Conservation (phyloP, 2,888 invertebrate genomes). For the Harpalus rufipes region DNA sequence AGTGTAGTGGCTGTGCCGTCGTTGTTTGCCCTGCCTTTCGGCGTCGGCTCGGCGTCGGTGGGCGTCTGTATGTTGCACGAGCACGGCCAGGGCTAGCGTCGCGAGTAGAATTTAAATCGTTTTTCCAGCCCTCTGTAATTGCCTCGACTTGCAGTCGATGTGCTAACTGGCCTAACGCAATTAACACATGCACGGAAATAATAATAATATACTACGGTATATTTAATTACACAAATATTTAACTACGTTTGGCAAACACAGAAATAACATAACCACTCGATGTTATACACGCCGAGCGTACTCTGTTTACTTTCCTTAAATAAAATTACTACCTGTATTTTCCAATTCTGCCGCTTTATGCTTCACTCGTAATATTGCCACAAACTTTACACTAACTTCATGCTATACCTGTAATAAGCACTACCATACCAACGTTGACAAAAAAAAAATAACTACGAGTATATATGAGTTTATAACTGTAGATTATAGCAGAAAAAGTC, state of each 20-base stretch:
- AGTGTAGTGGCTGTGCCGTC: conserved; percentile 8
- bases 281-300: conserved; percentile 7
- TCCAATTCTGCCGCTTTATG: conserved; percentile 8
- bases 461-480: not conserved
- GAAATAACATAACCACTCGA: conserved; percentile 58
- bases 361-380: conserved; percentile 6
- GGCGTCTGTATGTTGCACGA: conserved; percentile 37
- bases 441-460: not conserved
- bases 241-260: conserved; percentile 53
- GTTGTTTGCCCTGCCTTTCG: conserved; percentile 45
- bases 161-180: conserved; percentile 62
- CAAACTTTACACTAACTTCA: not conserved
- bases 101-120: conserved; percentile 63
- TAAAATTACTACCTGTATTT: conserved; percentile 38
- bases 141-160: conserved; percentile 56
- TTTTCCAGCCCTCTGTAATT: conserved; percentile 58
- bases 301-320: conserved; percentile 30
- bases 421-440: not conserved
- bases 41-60: conserved; percentile 33
- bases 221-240: conserved; percentile 65
- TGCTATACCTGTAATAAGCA: not conserved
- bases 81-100: conserved; percentile 14
- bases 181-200: conserved; percentile 64
- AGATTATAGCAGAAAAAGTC: not conserved
- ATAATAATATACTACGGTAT: conserved; percentile 60